A percentile compares a stretch with the other conserved stretches of the same genome.
phyloP scores from a whole-genome alignment of 1,140 invertebrate genomes.

The Agrilus planipennis region DNA sequence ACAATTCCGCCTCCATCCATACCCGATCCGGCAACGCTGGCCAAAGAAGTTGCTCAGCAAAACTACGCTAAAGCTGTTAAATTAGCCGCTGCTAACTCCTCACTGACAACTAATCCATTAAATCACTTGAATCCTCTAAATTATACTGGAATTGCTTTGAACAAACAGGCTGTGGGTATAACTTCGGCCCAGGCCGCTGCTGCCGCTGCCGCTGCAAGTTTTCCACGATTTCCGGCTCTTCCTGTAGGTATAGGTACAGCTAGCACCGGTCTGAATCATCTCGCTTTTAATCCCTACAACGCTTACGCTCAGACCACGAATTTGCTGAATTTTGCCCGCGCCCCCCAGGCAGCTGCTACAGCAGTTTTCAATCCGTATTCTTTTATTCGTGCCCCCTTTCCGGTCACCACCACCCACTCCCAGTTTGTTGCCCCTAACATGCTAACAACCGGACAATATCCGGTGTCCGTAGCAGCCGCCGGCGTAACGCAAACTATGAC shows the following conservation, averaged over 20 bases:
- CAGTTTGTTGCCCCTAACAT: conserved; percentile 33
- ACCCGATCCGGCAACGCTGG: conserved; percentile 48
- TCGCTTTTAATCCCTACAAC: conserved; percentile 27
- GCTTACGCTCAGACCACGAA: conserved; percentile 34
- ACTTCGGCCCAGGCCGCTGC: conserved; percentile 21
- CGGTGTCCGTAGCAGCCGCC: conserved; percentile 21
- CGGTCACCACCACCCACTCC: conserved; percentile 30
- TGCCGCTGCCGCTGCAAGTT: conserved; percentile 15
- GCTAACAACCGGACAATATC: conserved; percentile 30
- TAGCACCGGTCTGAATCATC: conserved; percentile 19
- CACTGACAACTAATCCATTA: conserved; percentile 21
- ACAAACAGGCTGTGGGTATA: conserved; percentile 42
- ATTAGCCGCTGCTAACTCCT: conserved; percentile 41
- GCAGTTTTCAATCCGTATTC: conserved; percentile 39
- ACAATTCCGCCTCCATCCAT: conserved; percentile 14
- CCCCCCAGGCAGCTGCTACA: conserved; percentile 38
- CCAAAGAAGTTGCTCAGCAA: conserved; percentile 66
- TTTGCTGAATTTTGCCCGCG: conserved; percentile 45
- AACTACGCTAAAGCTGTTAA: conserved; percentile 59
- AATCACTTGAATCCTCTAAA: conserved; percentile 48
- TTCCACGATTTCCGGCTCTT: conserved; percentile 14
- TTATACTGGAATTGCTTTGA: conserved; percentile 67
- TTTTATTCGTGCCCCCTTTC: conserved; percentile 18
- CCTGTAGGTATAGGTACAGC: conserved; percentile 19
- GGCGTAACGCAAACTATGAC: conserved; percentile 29